phyloP scores from a whole-genome alignment of 2,888 invertebrate genomes.

The Agriopis marginaria region DNA sequence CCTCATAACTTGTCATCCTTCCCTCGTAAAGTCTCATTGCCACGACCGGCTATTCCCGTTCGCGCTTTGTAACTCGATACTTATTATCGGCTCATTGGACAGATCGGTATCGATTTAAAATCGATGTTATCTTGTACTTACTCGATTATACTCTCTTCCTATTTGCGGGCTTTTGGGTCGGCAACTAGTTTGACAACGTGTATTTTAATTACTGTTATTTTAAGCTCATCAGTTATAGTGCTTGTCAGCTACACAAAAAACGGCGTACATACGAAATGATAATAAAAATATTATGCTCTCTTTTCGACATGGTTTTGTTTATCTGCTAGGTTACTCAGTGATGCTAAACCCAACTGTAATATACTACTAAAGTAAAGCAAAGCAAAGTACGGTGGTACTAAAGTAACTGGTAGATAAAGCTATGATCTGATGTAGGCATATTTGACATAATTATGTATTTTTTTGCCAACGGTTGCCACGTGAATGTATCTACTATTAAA shows the following conservation, averaged over 20 bases:
- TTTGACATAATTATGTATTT: too few relatives aligned
- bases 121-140: conserved; percentile 39
- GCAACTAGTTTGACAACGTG: conserved; percentile 37
- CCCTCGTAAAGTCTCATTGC: conserved; percentile 64
- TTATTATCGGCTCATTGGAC: conserved; percentile 59
- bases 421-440: too few relatives aligned
- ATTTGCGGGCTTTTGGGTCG: conserved; percentile 53
- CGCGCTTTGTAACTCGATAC: conserved; percentile 64
- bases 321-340: too few relatives aligned
- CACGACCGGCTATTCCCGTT: conserved; percentile 55
- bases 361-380: too few relatives aligned
- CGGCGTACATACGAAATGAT: too few relatives aligned
- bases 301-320: too few relatives aligned
- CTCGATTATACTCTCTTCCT: conserved; percentile 47
- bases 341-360: too few relatives aligned
- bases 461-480: too few relatives aligned
- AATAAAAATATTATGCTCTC: too few relatives aligned
- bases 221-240: neutral
- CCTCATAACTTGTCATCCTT: conserved; percentile 64
- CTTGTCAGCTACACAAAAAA: too few relatives aligned
- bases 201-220: conserved; percentile 1
- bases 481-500: neutral
- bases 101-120: conserved; percentile 58
- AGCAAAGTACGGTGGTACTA: too few relatives aligned
- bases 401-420: too few relatives aligned